Evolutionary conservation across 2,113 vertebrate genomes (phyloP), one percentile per base, ranked within the genome.

Genomic region (Dipodomys stephensi): DNA sequence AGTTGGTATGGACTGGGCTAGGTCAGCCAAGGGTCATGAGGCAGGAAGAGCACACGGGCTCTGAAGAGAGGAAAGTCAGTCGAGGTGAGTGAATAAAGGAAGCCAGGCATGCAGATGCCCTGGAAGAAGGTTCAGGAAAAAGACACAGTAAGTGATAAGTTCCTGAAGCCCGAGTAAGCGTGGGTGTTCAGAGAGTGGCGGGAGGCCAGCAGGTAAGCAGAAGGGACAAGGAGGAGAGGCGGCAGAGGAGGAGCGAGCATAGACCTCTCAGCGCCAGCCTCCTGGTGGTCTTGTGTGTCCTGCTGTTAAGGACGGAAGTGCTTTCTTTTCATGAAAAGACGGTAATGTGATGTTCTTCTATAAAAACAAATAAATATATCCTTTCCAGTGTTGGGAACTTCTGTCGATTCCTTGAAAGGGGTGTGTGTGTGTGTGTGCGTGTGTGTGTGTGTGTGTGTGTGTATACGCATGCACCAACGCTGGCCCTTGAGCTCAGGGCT

Each of bases 211-310:
- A 7, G 4, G 64, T n/a, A 16, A 28, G 60, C 20, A 4, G 60
- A 8, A 1, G 0, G 0, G 0, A 20, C 2, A 32, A 0, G 0
- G 23, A 13, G 6, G 6, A 7, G 13, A 1, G 49, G 79, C 44
- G 23, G 62, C 35, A 10, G 15, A 5, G 1, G 12, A 25, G n/a
- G 13, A 6, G 7, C 13, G 60, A 6, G 2, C 4, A 4, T 9
- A 7, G 0, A 0, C 7, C 77, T 60, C 6, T 30, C 4, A 1
- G 22, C 23, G 20, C 68, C 62, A 13, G 27, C 4, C 4, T n/a
- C 2, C 3, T 49, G 84, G 53, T 22, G 8, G 16, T n/a, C n/a
- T n/a, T 44, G 77, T 7, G 35, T 49, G 35, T 89, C 71, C 44
- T 82, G 60, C 88, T 7, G 0, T 32, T 25, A 12, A 28, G 60